Conservation (phyloP, 2,797 vertebrate genomes). For the Okamejei kenojei region DNA sequence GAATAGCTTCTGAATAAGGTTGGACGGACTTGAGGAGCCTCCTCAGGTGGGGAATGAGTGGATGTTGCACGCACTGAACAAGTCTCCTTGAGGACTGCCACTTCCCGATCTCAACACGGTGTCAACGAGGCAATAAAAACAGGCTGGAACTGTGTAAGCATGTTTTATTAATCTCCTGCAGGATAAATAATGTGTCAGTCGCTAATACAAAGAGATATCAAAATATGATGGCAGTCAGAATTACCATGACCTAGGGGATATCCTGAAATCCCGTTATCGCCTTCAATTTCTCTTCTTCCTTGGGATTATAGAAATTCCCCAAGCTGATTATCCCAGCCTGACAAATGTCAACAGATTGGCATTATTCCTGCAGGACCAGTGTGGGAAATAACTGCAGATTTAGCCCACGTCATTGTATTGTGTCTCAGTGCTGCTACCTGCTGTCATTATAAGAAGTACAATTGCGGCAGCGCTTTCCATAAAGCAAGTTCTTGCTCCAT, state of each 20-base stretch:
- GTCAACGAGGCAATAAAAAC: neutral
- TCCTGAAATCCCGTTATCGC: neutral
- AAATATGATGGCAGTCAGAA: neutral
- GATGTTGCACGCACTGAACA: neutral
- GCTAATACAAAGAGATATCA: neutral
- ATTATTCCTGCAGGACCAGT: neutral
- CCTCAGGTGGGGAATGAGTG: neutral
- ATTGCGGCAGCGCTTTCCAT: neutral
- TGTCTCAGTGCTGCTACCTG: neutral
- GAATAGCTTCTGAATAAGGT: neutral
- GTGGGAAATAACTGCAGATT: neutral
- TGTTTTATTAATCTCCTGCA: neutral
- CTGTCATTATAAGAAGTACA: neutral
- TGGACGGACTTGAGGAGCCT: neutral
- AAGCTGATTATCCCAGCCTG: neutral
- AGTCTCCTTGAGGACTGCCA: neutral
- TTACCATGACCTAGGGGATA: neutral
- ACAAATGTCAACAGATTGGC: neutral
- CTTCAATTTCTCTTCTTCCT: neutral
- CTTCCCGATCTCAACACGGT: neutral
- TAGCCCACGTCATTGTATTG: neutral
- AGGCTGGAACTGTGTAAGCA: neutral
- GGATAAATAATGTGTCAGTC: neutral
- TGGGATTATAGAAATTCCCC: neutral
- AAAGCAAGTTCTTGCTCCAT: neutral